Base-by-base conservation (phyloP, 2,113 vertebrate genomes). In the Nannospalax galili region DNA sequence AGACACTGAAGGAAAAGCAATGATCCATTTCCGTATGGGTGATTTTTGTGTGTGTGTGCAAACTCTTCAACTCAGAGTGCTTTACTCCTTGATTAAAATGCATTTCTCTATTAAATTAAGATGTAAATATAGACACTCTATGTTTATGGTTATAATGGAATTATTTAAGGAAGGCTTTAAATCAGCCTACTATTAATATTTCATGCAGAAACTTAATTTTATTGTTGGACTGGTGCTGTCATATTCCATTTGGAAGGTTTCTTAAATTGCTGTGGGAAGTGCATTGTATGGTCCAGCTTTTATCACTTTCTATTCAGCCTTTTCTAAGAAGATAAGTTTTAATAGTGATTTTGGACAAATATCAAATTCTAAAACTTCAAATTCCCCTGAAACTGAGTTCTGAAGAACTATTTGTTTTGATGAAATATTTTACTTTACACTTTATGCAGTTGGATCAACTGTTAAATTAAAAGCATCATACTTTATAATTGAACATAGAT, bases 101-200 rank as follows among this genome's bases (percentile, higher is more conserved):
- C 96, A 95, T 97, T 97, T 97, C 35, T 96, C 93, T 93, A 92
- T 97, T 98, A 97, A 97, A 96, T 90, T 95, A 96, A 97, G 97
- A 84, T 97, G 93, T 93, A 98, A 97, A 98, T 98, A 97, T 92
- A 98, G 86, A 84, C 86, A 75, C 91, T 90, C 93, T n/a, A 0
- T 40, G 82, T 97, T 97, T 98, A 88, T 96, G 88, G 80, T 93
- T 93, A 65, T 65, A 95, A 94, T 85, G 70, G 72, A 95, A 5
- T 82, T 91, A 96, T 95, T 92, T 92, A 95, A 96, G 96, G 56
- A 96, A 85, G 65, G 67, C 95, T 98, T 98, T 98, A 98, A 98
- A 98, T 98, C 98, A 98, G 88, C 88, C 97, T 98, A 95, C 97
- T 74, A 95, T 93, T 97, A 97, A 95, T 97, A 97, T 98, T 98